Conservation (phyloP, 2,888 invertebrate genomes). For the Hemaris fuciformis region DNA sequence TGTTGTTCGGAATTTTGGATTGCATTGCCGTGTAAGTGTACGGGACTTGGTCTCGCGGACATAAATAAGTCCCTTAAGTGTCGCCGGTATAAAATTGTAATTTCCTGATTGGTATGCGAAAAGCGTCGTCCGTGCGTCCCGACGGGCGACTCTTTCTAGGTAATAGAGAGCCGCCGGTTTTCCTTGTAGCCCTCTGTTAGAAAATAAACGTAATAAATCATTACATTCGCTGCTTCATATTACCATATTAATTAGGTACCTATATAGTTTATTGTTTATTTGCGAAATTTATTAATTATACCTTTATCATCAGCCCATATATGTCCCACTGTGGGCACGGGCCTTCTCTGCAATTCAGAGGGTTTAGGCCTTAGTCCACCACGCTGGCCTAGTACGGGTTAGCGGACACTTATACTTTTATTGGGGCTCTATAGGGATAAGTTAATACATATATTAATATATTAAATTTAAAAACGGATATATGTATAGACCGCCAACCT, state of each 20-base stretch:
- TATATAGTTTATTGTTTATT: too few species aligned
- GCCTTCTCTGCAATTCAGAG: too few species aligned
- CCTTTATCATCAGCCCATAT: too few species aligned
- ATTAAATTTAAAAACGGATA: too few species aligned
- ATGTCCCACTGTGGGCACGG: too few species aligned
- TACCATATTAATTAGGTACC: background rate
- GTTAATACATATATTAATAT: too few species aligned
- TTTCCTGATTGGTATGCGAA: constrained; percentile 60
- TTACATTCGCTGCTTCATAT: background rate
- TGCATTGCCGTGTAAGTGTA: background rate
- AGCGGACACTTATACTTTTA: too few species aligned
- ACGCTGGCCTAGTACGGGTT: too few species aligned
- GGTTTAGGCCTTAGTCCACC: too few species aligned
- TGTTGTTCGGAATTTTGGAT: background rate
- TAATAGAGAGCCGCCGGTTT: constrained; percentile 62
- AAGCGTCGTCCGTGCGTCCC: constrained; percentile 36
- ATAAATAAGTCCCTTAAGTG: constrained; percentile 13
- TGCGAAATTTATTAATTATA: too few species aligned
- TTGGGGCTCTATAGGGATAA: too few species aligned
- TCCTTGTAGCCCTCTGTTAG: constrained; percentile 56
- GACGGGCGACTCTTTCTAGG: constrained; percentile 43
- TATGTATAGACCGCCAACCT: too few species aligned
- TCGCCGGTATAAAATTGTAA: constrained; percentile 36
- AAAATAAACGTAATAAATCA: constrained; percentile 48
- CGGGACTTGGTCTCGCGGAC: background rate